These are phyloP conservation scores for Athalia rosae DNA, from an alignment of 2,888 invertebrate species.

Conservation along the genomic window DNA sequence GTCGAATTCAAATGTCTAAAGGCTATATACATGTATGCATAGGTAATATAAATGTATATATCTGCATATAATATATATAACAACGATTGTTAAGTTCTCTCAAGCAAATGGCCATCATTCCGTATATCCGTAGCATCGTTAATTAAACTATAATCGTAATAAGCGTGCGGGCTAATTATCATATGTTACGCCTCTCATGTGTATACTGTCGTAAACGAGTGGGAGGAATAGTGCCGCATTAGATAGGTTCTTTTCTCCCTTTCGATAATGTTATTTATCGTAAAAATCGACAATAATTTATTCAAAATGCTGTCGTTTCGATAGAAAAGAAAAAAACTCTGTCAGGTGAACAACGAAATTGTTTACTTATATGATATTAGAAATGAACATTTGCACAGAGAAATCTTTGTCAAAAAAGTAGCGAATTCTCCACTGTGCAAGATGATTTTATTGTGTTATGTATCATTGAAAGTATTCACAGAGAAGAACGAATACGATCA, in stretches of 20 bases:
- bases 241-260: neutral
- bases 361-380: too few relatives aligned
- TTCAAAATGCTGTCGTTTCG: too few relatives aligned
- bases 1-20: conserved; percentile 29
- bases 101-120: conserved; percentile 4
- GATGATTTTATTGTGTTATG: too few relatives aligned
- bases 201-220: neutral
- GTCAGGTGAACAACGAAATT: too few relatives aligned
- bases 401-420: too few relatives aligned
- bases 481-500: neutral
- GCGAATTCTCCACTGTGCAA: too few relatives aligned
- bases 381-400: too few relatives aligned
- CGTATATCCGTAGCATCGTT: conserved; percentile 10
- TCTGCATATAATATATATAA: neutral
- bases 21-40: neutral
- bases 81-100: neutral
- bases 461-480: too few relatives aligned
- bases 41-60: neutral
- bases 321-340: too few relatives aligned
- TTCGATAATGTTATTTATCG: too few relatives aligned
- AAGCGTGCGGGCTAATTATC: conserved; percentile 15
- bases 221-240: neutral
- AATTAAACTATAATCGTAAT: conserved; percentile 4
- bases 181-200: neutral
- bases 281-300: too few relatives aligned